Evolutionary conservation across 2,888 invertebrate species (phyloP), one percentile per base, ranked within the genome.

Genomic region (Lordiphosa fenestrarum): DNA sequence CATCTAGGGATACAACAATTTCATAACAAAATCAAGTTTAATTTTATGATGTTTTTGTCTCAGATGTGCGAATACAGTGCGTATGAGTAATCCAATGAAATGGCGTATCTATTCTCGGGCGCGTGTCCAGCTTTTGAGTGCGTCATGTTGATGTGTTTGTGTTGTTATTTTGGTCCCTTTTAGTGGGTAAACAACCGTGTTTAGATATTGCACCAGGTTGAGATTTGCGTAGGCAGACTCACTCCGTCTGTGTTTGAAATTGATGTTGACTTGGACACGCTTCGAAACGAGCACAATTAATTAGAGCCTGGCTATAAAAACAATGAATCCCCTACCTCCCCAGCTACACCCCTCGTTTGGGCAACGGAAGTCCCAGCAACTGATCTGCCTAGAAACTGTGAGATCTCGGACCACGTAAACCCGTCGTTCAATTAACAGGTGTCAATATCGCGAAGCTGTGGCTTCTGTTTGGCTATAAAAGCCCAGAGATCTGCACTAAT

Each of bases 261-360:
- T 53, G 54, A 41, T 41, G 21, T 36, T 52, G 47, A 46, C 69
- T 54, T 47, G 66, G 69, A 71, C 58, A 69, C 63, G 61, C 54
- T 72, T 49, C 60, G 58, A 86, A 85, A 82, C 86, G 85, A 75
- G 84, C 73, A 69, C 82, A 85, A 85, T 86, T 88, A 88, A 88
- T 88, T 88, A 88, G 86, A 87, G 87, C 83, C 83, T 76, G 66
- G 47, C 51, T 64, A 65, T 60, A 57, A 76, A 60, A 71, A 83
- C 83, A 83, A 70, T 68, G 30, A 48, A 49, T 47, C 50, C 44
- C 39, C 13, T 4, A 25, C 44, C 50, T 19, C 30, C 1, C 48
- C 44, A 37, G 36, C 15, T 38, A 48, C 33, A 44, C 15, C 7
- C 38, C 52, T 46, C 48, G 38, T 39, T 33, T 47, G 35, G 23